Evolutionary conservation across 1,140 invertebrate species (phyloP).

Genomic region (Rhizoglyphus robini): DNA sequence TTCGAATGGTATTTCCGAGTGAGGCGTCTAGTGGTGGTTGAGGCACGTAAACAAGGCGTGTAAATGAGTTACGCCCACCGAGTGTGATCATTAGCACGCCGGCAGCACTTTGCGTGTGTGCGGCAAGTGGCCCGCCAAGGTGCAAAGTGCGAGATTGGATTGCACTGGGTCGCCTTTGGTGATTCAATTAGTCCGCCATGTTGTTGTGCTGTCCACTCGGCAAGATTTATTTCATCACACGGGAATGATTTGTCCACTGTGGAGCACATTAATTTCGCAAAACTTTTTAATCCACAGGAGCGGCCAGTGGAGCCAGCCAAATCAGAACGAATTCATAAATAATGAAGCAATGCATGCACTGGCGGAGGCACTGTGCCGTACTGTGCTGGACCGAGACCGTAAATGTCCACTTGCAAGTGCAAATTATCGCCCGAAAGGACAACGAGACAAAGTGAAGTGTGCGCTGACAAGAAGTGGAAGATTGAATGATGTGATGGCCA

Average conservation of each 20-base stretch:
- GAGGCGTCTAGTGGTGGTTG: too few species aligned
- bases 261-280: neutral
- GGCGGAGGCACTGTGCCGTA: too few species aligned
- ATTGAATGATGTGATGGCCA: conserved; percentile 4
- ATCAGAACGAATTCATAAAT: conserved; percentile 13
- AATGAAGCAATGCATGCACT: too few species aligned
- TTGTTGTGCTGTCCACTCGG: neutral
- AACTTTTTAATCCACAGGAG: neutral
- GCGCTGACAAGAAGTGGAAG: neutral
- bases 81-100: neutral
- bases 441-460: neutral
- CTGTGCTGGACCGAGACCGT: too few species aligned
- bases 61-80: conserved; percentile 1
- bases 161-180: neutral
- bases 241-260: neutral
- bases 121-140: too few species aligned
- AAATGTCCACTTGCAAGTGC: too few species aligned
- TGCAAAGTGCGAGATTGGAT: neutral
- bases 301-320: neutral
- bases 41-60: conserved; percentile 6
- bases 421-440: too few species aligned
- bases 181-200: neutral
- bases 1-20: too few species aligned
- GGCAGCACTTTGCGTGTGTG: neutral
- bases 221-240: neutral